Percentiles rank a stretch among this genome's conserved stretches.
Conservation (phyloP, 2,888 invertebrate species). For the Criorhina ranunculi region DNA sequence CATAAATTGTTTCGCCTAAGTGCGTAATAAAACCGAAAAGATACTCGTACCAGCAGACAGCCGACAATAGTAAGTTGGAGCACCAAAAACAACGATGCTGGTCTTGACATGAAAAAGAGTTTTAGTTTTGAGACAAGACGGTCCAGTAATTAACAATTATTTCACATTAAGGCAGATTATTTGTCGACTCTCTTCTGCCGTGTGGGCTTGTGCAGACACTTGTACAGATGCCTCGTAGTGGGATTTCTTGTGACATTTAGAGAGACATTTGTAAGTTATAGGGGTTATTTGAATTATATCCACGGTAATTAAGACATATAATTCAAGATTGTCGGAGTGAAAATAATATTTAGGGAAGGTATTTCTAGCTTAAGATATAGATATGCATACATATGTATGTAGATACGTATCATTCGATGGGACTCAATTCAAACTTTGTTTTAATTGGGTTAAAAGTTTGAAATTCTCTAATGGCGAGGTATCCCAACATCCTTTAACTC, state of each 20-base stretch:
- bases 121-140: too few species aligned
- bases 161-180: constrained; percentile 68
- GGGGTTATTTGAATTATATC: constrained; percentile 65
- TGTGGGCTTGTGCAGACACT: too few species aligned
- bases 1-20: constrained; percentile 68
- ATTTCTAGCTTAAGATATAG: too few species aligned
- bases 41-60: constrained; percentile 6
- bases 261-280: constrained; percentile 50
- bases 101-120: constrained; percentile 12
- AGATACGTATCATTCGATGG: too few species aligned
- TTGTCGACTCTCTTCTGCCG: constrained; percentile 32
- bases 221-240: constrained; percentile 2
- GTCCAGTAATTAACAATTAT: constrained; percentile 73
- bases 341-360: too few species aligned
- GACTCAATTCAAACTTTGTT: too few species aligned
- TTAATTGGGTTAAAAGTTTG: too few species aligned
- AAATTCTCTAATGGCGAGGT: too few species aligned
- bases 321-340: constrained; percentile 15
- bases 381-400: too few species aligned
- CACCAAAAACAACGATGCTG: neutral
- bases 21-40: constrained; percentile 59
- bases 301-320: constrained; percentile 32
- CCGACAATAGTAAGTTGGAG: neutral
- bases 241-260: constrained; percentile 40
- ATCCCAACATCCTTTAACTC: too few species aligned